Evolutionary conservation across 2,797 vertebrate genomes (phyloP), one percentile per base, ranked within the genome.

Genomic region (Danionella dracula): DNA sequence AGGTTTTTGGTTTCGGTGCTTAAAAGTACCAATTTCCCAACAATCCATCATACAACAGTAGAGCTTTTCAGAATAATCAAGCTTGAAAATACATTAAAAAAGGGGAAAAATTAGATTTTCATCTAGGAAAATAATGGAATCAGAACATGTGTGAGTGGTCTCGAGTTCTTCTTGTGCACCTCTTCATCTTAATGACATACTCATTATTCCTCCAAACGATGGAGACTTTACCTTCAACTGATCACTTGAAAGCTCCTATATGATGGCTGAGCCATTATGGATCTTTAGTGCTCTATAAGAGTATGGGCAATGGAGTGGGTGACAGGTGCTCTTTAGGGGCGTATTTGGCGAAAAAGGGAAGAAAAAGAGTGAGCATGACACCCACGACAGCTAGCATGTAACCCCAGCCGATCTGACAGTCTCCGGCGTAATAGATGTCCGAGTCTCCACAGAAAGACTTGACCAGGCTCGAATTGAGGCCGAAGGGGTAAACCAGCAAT

Each of bases 271-370:
- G 42, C 15, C 37, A 69, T 38, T 17, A 55, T 51, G 38, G 20
- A 49, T 60, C 46, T 40, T 63, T 35, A 27, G 32, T 9, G 27
- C 32, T 42, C 90, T 97, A 96, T 92, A 97, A 94, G 81, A 95
- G 90, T 10, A 93, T 92, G 79, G 94, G 94, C 73, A 97, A 79
- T 4, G 94, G 93, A 59, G 94, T 97, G 20, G 93, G 93, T 71
- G 91, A 94, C 76, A 90, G 87, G 67, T 94, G 92, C 88, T 97
- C 94, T 88, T 94, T 95, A 2, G 94, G 93, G 74, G 94, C 94
- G 55, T 97, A 97, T 90, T 95, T 96, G 78, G 94, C 93, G 76
- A 97, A 97, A 87, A 95, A 96, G 71, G 94, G 94, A 87, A 97
- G 86, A 82, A 97, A 97, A 73, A 95, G 88, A 10, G 94, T 94